These are phyloP conservation scores for Chelonus formosanus DNA, from an alignment of 2,888 invertebrate species.

Conservation along the genomic window DNA sequence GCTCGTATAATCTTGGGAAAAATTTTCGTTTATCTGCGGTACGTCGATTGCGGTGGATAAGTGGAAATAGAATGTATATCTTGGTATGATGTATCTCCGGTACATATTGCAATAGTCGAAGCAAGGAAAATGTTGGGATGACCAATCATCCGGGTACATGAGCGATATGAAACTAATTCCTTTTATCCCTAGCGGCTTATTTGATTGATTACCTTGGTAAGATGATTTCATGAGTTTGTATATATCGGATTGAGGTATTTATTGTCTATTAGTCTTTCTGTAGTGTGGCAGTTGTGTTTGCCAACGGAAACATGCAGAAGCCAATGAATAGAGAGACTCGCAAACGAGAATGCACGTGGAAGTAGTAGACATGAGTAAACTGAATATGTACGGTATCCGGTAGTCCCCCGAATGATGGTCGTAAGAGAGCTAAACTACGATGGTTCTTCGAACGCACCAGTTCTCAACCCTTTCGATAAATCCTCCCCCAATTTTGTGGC, in stretches of 20 bases:
- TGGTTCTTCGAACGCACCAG: constrained; percentile 25
- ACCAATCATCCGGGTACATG: constrained; percentile 30
- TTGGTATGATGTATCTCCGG: neutral
- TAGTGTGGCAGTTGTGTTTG: neutral
- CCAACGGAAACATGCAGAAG: constrained; percentile 2
- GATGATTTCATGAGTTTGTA: constrained; percentile 1
- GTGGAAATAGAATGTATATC: constrained; percentile 8
- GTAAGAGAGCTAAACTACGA: neutral
- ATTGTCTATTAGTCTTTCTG: too few species aligned
- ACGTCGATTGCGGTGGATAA: constrained; percentile 2
- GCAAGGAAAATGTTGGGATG: constrained; percentile 21
- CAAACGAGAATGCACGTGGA: constrained; percentile 1
- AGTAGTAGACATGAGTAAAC: constrained; percentile 8
- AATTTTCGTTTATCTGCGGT: constrained; percentile 28
- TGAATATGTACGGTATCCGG: neutral
- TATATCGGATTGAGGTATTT: neutral
- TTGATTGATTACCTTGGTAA: constrained; percentile 26
- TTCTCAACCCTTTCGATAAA: constrained; percentile 34
- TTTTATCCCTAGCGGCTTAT: constrained; percentile 27
- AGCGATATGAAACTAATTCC: constrained; percentile 32
- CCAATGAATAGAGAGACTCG: neutral
- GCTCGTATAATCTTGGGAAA: constrained; percentile 32
- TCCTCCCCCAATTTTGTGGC: constrained; percentile 35
- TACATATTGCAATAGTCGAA: constrained; percentile 6
- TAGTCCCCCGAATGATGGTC: neutral